Base-by-base conservation (phyloP, 1,140 invertebrate genomes). In the Chrysomallon squamiferum region DNA sequence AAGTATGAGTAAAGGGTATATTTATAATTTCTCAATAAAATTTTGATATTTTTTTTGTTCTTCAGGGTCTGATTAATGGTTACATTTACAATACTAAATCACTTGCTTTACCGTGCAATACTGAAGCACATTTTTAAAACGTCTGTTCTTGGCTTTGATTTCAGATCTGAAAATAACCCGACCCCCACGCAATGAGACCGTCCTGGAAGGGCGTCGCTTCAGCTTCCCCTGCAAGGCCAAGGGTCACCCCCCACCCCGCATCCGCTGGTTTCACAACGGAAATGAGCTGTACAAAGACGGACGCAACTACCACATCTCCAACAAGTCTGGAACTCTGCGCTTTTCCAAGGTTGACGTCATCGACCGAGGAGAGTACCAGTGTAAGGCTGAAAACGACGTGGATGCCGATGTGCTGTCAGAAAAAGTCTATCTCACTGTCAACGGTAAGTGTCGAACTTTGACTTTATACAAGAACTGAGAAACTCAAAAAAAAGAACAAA, bases 241-340 rank as follows among this genome's bases (percentile, higher is more conserved):
- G 54, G 83, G 83, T 18, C 75, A 80, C 52, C 78, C 78, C 0
- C 72, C 77, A 7, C 76, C 79, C 13, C 43, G 76, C 11, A 80
- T 86, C 29, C 78, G 73, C 25, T 84, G 84, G 80, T 78, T 73
- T 50, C 69, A 74, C 52, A 64, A 74, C 43, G 61, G 49, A 22
- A 27, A 56, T 29, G 47, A 59, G 45, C 66, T 74, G 66, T 58
- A 47, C 20, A 41, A 33, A 22, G 29, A 27, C 2, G 69, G 69
- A 0, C 11, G 33, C 0, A 71, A 74, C 62, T 74, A 74, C 65
- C 59, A 57, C 47, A 71, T 74, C 35, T 50, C 64, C 20, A 56
- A 50, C 32, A 60, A 50, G n/a, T 61, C 66, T 22, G 62, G 66
- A 5, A 47, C 58, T 29, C 59, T 74, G 18, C 62, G 72, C 43